A percentile compares a stretch with the other conserved stretches of the same genome.
Conservation (phyloP, 2,797 vertebrate genomes). For the Channa striata region DNA sequence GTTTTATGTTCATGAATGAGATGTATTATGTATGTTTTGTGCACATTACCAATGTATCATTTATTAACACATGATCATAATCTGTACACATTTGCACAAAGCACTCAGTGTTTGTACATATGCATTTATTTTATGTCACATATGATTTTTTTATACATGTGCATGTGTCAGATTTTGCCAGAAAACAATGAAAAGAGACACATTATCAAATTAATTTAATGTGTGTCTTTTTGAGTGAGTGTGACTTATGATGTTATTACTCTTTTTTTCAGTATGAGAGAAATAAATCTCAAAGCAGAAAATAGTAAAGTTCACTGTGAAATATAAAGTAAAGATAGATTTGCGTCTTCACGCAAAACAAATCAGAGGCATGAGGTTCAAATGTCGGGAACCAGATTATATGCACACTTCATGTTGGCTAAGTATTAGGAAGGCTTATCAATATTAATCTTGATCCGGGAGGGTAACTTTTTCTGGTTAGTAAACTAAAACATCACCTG, state of each 20-base stretch:
- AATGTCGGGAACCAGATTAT: neutral
- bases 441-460: neutral
- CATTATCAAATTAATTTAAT: conserved; percentile 64
- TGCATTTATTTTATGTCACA: conserved; percentile 80
- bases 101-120: conserved; percentile 86
- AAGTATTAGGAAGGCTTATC: conserved; percentile 2
- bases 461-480: neutral
- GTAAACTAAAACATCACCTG: neutral
- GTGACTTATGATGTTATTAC: conserved; percentile 61
- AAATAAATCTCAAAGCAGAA: conserved; percentile 70
- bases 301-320: conserved; percentile 41
- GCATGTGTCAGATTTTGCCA: conserved; percentile 84
- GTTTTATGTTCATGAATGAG: conserved; percentile 81
- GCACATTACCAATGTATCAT: conserved; percentile 84
- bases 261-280: conserved; percentile 62
- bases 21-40: conserved; percentile 81
- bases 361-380: neutral
- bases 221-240: conserved; percentile 69
- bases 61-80: conserved; percentile 84
- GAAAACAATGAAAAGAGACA: conserved; percentile 77
- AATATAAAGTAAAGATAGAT: conserved; percentile 14
- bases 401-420: neutral
- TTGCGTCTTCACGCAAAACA: neutral
- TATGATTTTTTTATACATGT: conserved; percentile 81
- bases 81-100: conserved; percentile 89